A percentile compares a stretch with the other conserved stretches of the same genome.
phyloP scores from a whole-genome alignment of 2,797 vertebrate genomes.

The Sebastes taczanowskii region DNA sequence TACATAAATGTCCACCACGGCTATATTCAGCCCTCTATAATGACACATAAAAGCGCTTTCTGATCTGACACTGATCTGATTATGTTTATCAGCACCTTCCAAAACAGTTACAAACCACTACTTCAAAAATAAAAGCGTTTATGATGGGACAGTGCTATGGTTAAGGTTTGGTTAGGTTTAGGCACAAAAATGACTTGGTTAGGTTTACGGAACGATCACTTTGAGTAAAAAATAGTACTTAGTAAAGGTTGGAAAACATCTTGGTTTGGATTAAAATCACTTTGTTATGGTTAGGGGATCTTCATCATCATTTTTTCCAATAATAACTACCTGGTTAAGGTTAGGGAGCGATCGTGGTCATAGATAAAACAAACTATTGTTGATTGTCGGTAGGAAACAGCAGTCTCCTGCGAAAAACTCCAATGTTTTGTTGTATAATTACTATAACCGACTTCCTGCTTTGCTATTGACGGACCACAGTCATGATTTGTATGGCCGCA shows the following conservation, averaged over 20 bases:
- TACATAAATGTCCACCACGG: accelerated
- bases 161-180: background rate
- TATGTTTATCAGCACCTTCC: no score
- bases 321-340: background rate
- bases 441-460: background rate
- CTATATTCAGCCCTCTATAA: background rate
- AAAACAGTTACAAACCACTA: no score
- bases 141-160: no score
- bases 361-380: background rate
- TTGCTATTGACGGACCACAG: background rate
- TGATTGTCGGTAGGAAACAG: background rate
- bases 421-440: no score
- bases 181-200: no score
- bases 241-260: background rate
- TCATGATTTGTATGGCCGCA: background rate
- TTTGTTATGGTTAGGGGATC: background rate
- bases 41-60: accelerated
- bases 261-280: background rate
- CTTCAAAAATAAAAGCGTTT: background rate
- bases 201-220: background rate
- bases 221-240: background rate
- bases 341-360: background rate
- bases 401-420: accelerated
- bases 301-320: background rate
- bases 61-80: background rate